Evolutionary conservation across 53 echinoderm and acorn worm genomes (phyloP), one percentile per base, ranked within the genome.

Genomic region (Paracentrotus lividus): DNA sequence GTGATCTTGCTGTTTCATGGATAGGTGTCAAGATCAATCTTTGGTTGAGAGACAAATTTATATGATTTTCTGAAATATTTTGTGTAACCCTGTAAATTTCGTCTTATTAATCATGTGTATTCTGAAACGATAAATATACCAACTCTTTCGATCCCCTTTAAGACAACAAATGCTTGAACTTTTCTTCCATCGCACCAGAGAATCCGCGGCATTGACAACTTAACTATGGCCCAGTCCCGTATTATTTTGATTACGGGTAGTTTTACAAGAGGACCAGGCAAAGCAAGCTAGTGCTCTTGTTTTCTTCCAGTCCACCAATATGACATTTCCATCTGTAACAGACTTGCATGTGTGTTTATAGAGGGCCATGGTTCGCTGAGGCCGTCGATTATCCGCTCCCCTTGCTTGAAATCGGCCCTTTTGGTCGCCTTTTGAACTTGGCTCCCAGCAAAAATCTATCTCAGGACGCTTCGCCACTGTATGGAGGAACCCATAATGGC

Each of bases 321-420:
- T 92, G 92, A 57, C 92, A 92, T 92, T 92, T 78, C 92, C 92
- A 92, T 77, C 77, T 92, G 92, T 57, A 60, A 40, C 56, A 60
- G 92, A 52, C 49, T 33, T 78, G 44, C 14, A 36, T 77, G 78
- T 92, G 42, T 92, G 92, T 92, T 92, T 92, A 78, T 42, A 92
- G 92, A 92, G 29, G 75, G 38, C 77, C 92, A 92, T 42, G 92
- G 92, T 92, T 57, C 81, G 81, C 81, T 78, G 77, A 42, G 57
- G 78, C 58, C 81, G 42, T 58, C 54, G 92, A 92, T 92, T 92
- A 81, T 89, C 29, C 53, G 56, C 56, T 53, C 86, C 86, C 56
- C 56, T 86, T 56, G 18, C 56, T 86, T 56, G 18, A 86, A 86
- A 55, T 86, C 86, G 86, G 53, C 33, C 85, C 10, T 86, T 36